Base-by-base conservation (phyloP, 1,140 invertebrate genomes). In the Habropoda laboriosa region DNA sequence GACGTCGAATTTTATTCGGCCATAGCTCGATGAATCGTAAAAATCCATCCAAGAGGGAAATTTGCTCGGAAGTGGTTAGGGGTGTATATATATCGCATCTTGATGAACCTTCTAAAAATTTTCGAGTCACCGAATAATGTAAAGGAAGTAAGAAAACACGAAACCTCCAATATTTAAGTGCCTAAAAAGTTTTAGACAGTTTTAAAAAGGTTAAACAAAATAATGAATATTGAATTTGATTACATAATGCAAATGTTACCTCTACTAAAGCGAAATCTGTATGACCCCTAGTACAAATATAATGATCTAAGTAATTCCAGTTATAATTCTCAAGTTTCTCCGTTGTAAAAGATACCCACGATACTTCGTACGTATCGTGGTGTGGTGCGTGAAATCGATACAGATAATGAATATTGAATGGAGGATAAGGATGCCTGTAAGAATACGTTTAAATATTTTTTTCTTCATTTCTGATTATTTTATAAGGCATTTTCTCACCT, bases 231-330 rank as follows among this genome's bases (percentile, higher is more conserved):
- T 60, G 21, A 47, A 8, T 55, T 58, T n/a, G 8, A 73, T 51
- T 42, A 21, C 42, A 40, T 12, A 18, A 13, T 49, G 32, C n/a
- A 38, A 30, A 61, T 68, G 63, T 79, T 90, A 97, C 97, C 94
- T 98, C 97, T 82, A 96, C 95, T 30, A 99, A 93, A 38, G 95
- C 94, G 92, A 97, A 98, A 90, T 98, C 98, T 0, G 96, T 97
- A 90, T 99, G 98, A 8, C 98, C 98, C 61, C 97, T 93, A 1
- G 97, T 98, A 90, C 98, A 99, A 76, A 99, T 98, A 90, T 99
- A 99, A 91, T 99, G 97, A 93, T 99, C 98, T 92, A 99, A 94
- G 92, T 98, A 98, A 93, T 99, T 99, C 98, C 98, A 99, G 92
- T 99, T 99, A 89, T 98, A 99, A 88, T 97, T 98, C 93, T 99